These are phyloP conservation scores for Lindbergichthys nudifrons DNA, from an alignment of 2,797 vertebrate genomes.

Conservation along the genomic window DNA sequence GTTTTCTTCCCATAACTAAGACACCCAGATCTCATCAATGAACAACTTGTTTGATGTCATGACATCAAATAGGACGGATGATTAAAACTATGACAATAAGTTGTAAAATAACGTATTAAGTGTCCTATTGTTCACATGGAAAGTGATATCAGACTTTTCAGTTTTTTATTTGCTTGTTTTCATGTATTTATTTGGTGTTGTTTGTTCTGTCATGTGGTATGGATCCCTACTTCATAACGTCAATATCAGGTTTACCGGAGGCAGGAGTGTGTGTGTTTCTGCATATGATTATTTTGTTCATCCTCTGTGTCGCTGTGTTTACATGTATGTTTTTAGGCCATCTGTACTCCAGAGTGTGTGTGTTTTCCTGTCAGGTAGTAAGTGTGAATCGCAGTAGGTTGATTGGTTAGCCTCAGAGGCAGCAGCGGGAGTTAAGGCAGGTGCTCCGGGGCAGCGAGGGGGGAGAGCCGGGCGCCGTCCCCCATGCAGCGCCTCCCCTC, in stretches of 20 bases:
- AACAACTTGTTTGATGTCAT: neutral
- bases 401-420: slow-evolving; percentile 65
- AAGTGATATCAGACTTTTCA: slow-evolving; percentile 3
- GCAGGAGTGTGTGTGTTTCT: slow-evolving; percentile 42
- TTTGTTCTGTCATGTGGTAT: slow-evolving; percentile 24
- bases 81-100: neutral
- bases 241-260: slow-evolving; percentile 45
- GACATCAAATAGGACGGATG: neutral
- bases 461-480: slow-evolving; percentile 40
- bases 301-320: slow-evolving; percentile 20
- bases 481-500: slow-evolving; percentile 56
- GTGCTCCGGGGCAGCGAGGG: slow-evolving; percentile 61
- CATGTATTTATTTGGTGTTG: neutral
- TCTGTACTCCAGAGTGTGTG: slow-evolving; percentile 29
- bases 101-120: neutral
- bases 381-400: slow-evolving; percentile 54
- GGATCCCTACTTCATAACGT: slow-evolving; percentile 29
- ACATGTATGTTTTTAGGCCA: slow-evolving; percentile 18
- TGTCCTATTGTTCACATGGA: neutral
- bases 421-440: slow-evolving; percentile 55
- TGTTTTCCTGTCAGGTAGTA: slow-evolving; percentile 53
- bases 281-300: slow-evolving; percentile 43
- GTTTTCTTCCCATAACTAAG: neutral
- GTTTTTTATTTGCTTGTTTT: slow-evolving; percentile 1
- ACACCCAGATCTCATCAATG: neutral